These are phyloP conservation scores for Bungarus multicinctus DNA, from an alignment of 2,113 vertebrate genomes.

Conservation along the genomic window DNA sequence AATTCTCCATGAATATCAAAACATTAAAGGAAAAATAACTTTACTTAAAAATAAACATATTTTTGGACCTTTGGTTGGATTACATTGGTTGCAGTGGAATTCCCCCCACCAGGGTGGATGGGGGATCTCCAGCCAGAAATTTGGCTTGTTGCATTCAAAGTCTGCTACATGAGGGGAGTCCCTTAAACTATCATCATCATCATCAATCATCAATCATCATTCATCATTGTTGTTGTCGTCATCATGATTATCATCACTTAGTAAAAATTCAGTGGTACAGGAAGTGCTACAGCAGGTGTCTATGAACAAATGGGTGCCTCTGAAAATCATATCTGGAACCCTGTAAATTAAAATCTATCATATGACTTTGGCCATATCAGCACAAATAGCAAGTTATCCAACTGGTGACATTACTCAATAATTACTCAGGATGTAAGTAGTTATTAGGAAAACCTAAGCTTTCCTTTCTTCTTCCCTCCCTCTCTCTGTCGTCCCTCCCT, in stretches of 20 bases:
- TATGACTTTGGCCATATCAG: background rate
- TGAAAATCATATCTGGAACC: background rate
- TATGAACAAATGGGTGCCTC: background rate
- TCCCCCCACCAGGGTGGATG: background rate
- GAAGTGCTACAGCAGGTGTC: background rate
- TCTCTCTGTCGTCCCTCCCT: no score
- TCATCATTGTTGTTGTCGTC: background rate
- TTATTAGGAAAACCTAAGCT: no score
- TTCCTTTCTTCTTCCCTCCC: background rate
- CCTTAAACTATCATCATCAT: background rate
- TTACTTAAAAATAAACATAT: background rate
- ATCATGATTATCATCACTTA: background rate
- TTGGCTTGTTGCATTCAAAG: background rate
- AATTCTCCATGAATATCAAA: background rate
- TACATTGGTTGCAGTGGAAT: background rate
- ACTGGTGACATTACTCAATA: background rate
- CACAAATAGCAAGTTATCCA: background rate
- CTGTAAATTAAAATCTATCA: background rate
- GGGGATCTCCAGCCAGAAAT: background rate
- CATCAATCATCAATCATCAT: no score
- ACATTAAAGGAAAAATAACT: background rate
- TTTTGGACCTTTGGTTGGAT: background rate
- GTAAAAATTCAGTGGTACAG: background rate
- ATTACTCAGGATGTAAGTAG: background rate
- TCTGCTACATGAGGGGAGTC: background rate